Base-by-base conservation (phyloP, 2,888 invertebrate species). In the Balanococcus diminutus region DNA sequence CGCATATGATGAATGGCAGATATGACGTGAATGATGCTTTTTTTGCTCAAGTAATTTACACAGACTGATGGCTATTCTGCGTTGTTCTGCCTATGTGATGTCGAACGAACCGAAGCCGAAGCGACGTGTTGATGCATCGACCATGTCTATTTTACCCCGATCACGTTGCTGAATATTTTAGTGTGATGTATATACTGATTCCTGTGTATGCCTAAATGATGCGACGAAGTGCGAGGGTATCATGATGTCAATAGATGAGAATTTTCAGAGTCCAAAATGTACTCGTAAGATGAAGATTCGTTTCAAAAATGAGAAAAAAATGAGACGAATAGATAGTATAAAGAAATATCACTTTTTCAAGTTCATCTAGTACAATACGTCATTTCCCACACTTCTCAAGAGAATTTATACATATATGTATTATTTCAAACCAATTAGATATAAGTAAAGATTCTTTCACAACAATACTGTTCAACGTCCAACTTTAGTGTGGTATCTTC, bases 21-120 rank as follows among this genome's bases (percentile, higher is more conserved):
- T 67, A 67, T 67, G 67, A 67, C 67, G 28, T 67, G 28, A 28
- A 67, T 67, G 67, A 67, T 28, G 67, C 14, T 67, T 28, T 67
- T 25, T 22, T 25, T 67, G 67, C 67, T 28, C 67, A 31, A 67
- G 67, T 67, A 31, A 56, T 67, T 67, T 67, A 16, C 28, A 67
- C 67, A 31, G 28, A 3, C 67, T 67, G 67, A 67, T 28, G 67
- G 28, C 4, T 28, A 28, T 25, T 31, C 11, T 14, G 16, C 67
- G 14, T 67, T 5, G 67, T 25, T 19, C 14, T 28, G n/a, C n/a
- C n/a, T n/a, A 0, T 9, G 22, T 22, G 22, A 56, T 22, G 56
- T 22, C 14, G 22, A 19, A 56, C 6, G 19, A 22, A 9, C 4
- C 8, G 56, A 56, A 3, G 22, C 22, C 22, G 22, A 6, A n/a